Percentiles rank a stretch among this genome's conserved stretches.
phyloP scores from a whole-genome alignment of 2,797 vertebrate species.

The Acropternis orthonyx region DNA sequence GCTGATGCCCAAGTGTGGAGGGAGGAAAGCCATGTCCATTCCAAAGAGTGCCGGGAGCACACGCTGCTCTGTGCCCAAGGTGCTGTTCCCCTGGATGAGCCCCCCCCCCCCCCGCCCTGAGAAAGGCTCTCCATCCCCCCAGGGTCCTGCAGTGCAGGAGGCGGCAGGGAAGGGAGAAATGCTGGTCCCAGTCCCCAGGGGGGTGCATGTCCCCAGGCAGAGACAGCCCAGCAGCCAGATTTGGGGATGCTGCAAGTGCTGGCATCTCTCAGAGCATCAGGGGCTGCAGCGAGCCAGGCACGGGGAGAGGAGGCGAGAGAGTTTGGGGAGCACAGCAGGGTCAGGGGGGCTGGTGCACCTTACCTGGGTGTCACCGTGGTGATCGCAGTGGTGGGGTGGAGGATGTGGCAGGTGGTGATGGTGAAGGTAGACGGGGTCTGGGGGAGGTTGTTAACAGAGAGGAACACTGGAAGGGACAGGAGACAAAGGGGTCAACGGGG shows the following conservation, averaged over 20 bases:
- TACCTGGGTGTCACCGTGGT: slow-evolving; percentile 82
- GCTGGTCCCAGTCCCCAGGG: no score
- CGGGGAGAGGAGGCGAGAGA: not conserved
- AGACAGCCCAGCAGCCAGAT: not conserved
- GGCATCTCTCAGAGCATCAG: slow-evolving; percentile 57
- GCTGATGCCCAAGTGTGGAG: not conserved
- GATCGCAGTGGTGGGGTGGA: slow-evolving; percentile 78
- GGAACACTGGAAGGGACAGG: slow-evolving; percentile 73
- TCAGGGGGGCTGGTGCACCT: slow-evolving; percentile 43
- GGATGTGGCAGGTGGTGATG: slow-evolving; percentile 84
- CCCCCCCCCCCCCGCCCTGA: no score
- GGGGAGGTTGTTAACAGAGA: slow-evolving; percentile 81
- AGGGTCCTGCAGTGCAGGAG: not conserved
- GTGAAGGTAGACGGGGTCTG: slow-evolving; percentile 84
- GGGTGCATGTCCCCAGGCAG: not conserved
- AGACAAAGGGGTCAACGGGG: slow-evolving; percentile 66
- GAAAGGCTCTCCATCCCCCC: not conserved
- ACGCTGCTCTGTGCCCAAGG: fast-evolving
- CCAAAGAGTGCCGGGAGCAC: not conserved
- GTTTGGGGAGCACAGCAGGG: not conserved
- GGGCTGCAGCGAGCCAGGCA: not conserved
- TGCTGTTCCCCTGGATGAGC: fast-evolving
- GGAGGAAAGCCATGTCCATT: fast-evolving
- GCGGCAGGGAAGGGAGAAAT: not conserved
- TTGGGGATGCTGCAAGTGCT: slow-evolving; percentile 46